Evolutionary conservation across 2,797 vertebrate species (phyloP), one percentile per base, ranked within the genome.

Genomic region (Propithecus perrieri): DNA sequence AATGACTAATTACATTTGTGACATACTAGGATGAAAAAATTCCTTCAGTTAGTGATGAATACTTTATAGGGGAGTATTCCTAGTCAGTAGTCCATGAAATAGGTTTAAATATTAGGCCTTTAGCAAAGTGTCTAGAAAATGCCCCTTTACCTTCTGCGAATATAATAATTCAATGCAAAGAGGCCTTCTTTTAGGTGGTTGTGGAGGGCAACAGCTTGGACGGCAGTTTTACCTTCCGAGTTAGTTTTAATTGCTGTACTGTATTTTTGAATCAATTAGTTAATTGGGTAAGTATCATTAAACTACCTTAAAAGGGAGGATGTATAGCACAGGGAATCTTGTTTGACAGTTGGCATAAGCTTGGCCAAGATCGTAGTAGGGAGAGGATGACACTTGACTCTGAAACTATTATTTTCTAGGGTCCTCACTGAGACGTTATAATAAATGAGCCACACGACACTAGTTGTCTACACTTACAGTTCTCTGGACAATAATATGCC

Each of bases 1-100:
- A 89, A 76, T 59, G 35, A 71, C 22, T 57, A 92, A 81, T 88
- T 97, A 76, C 11, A 85, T 59, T 85, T 43, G 87, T 69, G 26
- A 24, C 48, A 84, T 85, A 13, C 46, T 53, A 94, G 65, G 38
- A 74, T 74, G 35, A 96, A 69, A 55, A 92, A 48, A 86, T 95
- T 92, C 17, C 43, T 75, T 5, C 6, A 57, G 24, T 46, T 65
- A 35, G 35, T 87, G 33, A 81, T 61, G 18, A 74, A 94, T 92
- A 43, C 11, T 50, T 91, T 86, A 53, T 30, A 91, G 13, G 5
- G 71, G 11, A 46, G 18, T 85, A 86, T 65, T 88, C 20, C 3
- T 83, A 91, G 10, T 30, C 41, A 46, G 2, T 53, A 33, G 10
- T 43, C 11, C 61, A 10, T 50, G n/a, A 95, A 95, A 50, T 28